phyloP scores from a whole-genome alignment of 2,797 vertebrate genomes.

The Lacerta viridis region DNA sequence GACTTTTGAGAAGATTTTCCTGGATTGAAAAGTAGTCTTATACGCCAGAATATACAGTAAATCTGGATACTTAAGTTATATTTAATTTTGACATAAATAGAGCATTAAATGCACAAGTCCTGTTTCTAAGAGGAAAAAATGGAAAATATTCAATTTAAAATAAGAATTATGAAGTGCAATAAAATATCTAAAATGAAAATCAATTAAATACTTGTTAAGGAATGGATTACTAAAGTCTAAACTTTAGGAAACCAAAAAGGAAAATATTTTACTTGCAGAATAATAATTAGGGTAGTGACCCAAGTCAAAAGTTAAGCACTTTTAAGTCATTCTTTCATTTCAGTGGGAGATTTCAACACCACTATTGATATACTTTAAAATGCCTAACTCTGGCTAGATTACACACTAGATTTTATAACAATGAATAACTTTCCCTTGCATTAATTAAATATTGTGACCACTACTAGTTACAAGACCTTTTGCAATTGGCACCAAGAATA shows the following conservation, averaged over 20 bases:
- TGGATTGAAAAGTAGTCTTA: too few species aligned
- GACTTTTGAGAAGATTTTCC: too few species aligned
- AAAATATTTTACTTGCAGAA: conserved; percentile 36
- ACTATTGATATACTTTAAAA: neutral
- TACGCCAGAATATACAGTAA: neutral
- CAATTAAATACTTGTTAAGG: conserved; percentile 59
- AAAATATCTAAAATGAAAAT: conserved; percentile 66
- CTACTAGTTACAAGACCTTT: neutral
- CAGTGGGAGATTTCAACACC: rapidly evolving
- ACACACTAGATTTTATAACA: neutral
- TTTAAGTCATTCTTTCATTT: neutral
- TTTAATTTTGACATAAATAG: conserved; percentile 51
- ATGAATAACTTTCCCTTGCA: neutral
- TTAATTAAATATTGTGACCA: neutral
- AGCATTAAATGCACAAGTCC: conserved; percentile 46
- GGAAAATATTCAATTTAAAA: conserved; percentile 60
- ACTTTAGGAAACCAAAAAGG: conserved; percentile 29
- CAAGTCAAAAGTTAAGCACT: neutral
- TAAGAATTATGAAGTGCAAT: conserved; percentile 59
- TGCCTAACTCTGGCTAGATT: neutral
- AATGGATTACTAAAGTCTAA: conserved; percentile 44
- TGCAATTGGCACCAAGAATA: neutral
- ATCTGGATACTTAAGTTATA: conserved; percentile 51
- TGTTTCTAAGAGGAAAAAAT: conserved; percentile 58
- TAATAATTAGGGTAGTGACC: neutral